A percentile compares a stretch with the other conserved stretches of the same genome.
Evolutionary conservation across 2,797 vertebrate species (phyloP).

Genomic region (Oreochromis grahami): DNA sequence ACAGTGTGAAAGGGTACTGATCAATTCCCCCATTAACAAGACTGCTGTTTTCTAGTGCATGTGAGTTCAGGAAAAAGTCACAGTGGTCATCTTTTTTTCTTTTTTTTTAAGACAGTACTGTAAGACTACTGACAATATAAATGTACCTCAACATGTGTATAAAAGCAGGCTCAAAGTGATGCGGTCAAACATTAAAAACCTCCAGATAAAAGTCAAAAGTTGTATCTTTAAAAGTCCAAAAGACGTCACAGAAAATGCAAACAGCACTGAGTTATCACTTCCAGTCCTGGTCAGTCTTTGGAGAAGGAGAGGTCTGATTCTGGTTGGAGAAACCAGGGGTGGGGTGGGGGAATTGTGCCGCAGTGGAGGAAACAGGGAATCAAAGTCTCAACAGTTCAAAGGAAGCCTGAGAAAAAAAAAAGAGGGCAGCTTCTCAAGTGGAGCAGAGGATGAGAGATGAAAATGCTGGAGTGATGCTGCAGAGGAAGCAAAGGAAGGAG

Average conservation of each 20-base stretch:
- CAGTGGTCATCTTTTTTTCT: constrained; percentile 33
- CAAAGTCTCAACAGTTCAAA: constrained; percentile 33
- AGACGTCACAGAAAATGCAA: constrained; percentile 23
- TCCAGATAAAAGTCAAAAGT: constrained; percentile 13
- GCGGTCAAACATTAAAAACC: constrained; percentile 18
- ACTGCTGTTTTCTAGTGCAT: constrained; percentile 1
- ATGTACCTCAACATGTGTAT: constrained; percentile 43
- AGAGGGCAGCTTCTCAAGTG: constrained; percentile 41
- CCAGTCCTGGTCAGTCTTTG: constrained; percentile 52
- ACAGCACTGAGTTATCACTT: constrained; percentile 19
- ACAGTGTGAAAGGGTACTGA: constrained; percentile 14
- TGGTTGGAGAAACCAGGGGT: constrained; percentile 18
- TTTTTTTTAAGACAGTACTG: constrained; percentile 10
- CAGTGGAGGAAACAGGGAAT: constrained; percentile 13
- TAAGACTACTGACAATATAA: constrained; percentile 25
- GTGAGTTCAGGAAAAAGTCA: constrained; percentile 37
- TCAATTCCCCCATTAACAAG: not conserved
- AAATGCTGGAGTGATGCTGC: constrained; percentile 61
- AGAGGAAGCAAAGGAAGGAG: constrained; percentile 84
- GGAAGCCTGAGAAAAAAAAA: constrained; percentile 17
- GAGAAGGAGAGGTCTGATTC: constrained; percentile 31
- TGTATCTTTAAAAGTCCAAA: constrained; percentile 22
- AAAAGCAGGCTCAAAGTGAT: constrained; percentile 57
- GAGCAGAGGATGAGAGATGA: constrained; percentile 63
- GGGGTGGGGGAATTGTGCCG: not conserved